phyloP scores from a whole-genome alignment of 2,888 invertebrate species.

The Ichneumoninae sp. region DNA sequence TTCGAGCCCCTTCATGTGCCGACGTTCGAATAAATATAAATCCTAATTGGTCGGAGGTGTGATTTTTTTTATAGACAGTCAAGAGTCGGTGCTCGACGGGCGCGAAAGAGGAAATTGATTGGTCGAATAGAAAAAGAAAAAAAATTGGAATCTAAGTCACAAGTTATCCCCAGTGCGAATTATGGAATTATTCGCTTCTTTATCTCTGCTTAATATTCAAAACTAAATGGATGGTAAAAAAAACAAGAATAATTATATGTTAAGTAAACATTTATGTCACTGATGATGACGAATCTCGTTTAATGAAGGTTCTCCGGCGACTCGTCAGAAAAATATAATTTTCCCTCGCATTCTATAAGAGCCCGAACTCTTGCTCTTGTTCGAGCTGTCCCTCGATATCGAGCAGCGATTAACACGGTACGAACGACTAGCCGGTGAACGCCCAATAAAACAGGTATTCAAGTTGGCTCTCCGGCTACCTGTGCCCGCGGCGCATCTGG shows the following conservation, averaged over 20 bases:
- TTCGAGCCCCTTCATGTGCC: neutral
- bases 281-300: neutral
- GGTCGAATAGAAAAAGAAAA: neutral
- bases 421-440: conserved; percentile 36
- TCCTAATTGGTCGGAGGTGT: neutral
- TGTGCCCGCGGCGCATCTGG: conserved; percentile 29
- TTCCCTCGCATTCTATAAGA: conserved; percentile 1
- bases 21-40: neutral
- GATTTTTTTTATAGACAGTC: neutral
- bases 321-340: neutral
- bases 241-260: neutral
- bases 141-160: neutral
- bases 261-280: neutral
- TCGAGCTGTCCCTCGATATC: conserved; percentile 24
- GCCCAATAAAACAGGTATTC: conserved; percentile 56
- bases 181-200: neutral
- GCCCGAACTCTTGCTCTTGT: conserved; percentile 6
- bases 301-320: neutral
- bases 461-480: conserved; percentile 24
- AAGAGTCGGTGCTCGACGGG: neutral
- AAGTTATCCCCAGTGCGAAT: neutral
- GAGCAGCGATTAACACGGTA: conserved; percentile 19
- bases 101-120: neutral
- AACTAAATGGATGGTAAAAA: neutral
- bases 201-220: neutral